Percentiles rank a stretch among this genome's conserved stretches.
Conservation (phyloP, 2,888 invertebrate genomes). For the Abrostola tripartita region DNA sequence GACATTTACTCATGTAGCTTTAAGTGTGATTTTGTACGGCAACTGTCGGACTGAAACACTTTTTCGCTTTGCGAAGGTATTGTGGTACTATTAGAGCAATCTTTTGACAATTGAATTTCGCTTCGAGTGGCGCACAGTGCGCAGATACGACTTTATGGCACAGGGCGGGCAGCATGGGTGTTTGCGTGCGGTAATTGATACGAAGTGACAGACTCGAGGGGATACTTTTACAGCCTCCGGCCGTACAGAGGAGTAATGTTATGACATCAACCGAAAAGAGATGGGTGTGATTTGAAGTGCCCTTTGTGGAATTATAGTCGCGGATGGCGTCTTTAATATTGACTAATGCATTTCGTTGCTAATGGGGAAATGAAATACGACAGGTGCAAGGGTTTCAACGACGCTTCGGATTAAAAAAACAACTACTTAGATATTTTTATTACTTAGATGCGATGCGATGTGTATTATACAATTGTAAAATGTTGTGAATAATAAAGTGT, state of each 20-base stretch:
- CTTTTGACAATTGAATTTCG: conserved; percentile 88
- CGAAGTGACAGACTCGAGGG: conserved; percentile 86
- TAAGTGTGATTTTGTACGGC: conserved; percentile 72
- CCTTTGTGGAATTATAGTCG: conserved; percentile 88
- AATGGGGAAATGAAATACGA: conserved; percentile 83
- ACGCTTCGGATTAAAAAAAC: conserved; percentile 65
- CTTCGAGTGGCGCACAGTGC: conserved; percentile 75
- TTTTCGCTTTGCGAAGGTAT: conserved; percentile 71
- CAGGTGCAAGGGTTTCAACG: conserved; percentile 81
- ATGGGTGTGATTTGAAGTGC: conserved; percentile 88
- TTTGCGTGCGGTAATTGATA: conserved; percentile 88
- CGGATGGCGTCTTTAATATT: conserved; percentile 87
- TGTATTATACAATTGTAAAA: not conserved
- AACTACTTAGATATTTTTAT: conserved; percentile 41
- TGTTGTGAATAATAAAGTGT: not conserved
- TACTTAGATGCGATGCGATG: conserved; percentile 35
- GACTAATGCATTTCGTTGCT: conserved; percentile 87
- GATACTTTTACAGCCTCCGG: conserved; percentile 82
- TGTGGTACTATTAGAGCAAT: conserved; percentile 83
- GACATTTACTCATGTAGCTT: conserved; percentile 68
- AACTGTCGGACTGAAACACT: conserved; percentile 68
- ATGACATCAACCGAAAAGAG: conserved; percentile 86
- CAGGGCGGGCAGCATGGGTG: conserved; percentile 74
- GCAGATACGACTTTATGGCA: conserved; percentile 81
- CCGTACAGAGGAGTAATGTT: conserved; percentile 81